Conservation (phyloP, 2,113 vertebrate species). For the Cyanoliseus patagonus region DNA sequence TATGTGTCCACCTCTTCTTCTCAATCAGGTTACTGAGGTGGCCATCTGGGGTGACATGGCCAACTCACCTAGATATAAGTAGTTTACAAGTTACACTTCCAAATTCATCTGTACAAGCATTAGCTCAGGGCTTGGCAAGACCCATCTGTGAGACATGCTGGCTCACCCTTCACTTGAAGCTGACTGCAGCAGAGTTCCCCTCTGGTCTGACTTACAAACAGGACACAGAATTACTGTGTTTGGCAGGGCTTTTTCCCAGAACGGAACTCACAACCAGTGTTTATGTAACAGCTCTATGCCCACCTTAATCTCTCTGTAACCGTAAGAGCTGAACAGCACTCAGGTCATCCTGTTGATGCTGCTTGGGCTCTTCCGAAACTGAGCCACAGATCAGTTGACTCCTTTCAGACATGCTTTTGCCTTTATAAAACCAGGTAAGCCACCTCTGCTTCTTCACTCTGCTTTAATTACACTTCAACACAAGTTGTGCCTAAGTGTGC, state of each 20-base stretch:
- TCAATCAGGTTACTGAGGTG: background rate
- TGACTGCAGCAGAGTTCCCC: background rate
- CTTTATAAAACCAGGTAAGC: background rate
- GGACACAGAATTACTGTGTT: background rate
- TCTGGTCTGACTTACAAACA: background rate
- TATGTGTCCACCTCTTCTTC: background rate
- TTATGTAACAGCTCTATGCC: background rate
- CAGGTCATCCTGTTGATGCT: background rate
- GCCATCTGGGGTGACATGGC: background rate
- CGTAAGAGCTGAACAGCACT: background rate
- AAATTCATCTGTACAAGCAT: background rate
- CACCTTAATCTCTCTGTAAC: background rate
- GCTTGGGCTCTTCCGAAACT: background rate
- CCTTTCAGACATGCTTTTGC: background rate
- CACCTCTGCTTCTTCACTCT: background rate
- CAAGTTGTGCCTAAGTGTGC: background rate
- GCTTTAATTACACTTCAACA: background rate
- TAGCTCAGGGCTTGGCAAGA: background rate
- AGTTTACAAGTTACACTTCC: background rate
- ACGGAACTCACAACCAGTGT: background rate
- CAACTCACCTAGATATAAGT: background rate
- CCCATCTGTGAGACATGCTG: background rate
- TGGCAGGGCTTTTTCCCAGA: background rate
- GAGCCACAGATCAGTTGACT: background rate
- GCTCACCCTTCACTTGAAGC: background rate